Base-by-base conservation (phyloP, 2,113 vertebrate species). In the Pollachius pollachius region DNA sequence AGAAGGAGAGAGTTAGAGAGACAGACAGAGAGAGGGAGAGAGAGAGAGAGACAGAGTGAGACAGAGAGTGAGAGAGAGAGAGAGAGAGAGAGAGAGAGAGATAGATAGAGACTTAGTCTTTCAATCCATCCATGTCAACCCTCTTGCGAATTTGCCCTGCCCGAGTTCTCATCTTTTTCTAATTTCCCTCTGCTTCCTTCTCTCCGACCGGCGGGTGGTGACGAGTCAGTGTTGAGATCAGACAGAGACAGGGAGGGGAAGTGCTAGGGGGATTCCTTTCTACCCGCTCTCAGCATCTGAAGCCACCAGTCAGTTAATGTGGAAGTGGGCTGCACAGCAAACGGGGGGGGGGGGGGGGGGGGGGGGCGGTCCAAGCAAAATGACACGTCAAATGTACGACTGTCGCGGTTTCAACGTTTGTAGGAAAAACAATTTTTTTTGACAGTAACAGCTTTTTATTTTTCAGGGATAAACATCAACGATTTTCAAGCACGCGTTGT, bases 241-340 rank as follows among this genome's bases (percentile, higher is more conserved):
- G 82, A 77, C 74, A 67, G 34, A 84, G 82, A 77, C 74, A 67
- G 34, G 25, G 62, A 21, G 75, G 78, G 71, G 71, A 84, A 81
- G 81, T 79, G 75, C 82, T 85, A 70, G 84, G 84, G 81, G 84
- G 83, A 89, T 88, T 77, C 81, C 83, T 83, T 82, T 81, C 76
- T 80, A 66, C 23, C 62, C 65, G 71, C 81, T 71, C 70, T 80
- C 9, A 30, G 56, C 81, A 63, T 75, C 69, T 84, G 85, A 73
- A 85, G 84, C 86, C 75, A 30, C 30, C 30, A 30, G 21, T 3
- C 30, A 48, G 41, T 48, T 48, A 48, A 13, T 48, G 41, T 5
- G 41, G 12, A 48, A 13, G 41, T 6, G 41, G 41, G 12, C 41
- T 9, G 41, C 12, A 9, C 77, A 79, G 73, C 81, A 85, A 81